Conservation (phyloP, 1,140 invertebrate genomes). For the Cataglyphis hispanica region DNA sequence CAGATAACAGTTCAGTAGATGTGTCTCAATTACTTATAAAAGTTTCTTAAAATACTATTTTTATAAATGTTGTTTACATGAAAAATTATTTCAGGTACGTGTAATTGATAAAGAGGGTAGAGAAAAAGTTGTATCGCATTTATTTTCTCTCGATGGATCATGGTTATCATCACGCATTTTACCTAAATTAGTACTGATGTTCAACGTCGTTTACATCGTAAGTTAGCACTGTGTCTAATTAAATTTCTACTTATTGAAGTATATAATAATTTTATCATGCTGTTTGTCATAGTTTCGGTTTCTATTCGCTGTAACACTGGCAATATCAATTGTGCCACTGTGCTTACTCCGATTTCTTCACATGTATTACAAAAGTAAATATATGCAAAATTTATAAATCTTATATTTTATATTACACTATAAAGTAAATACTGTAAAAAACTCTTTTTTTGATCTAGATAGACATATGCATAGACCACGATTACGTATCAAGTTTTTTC, state of each 20-base stretch:
- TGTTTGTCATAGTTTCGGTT: conserved; percentile 89
- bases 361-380: conserved; percentile 87
- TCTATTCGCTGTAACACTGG: conserved; percentile 89
- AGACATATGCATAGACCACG: conserved; percentile 87
- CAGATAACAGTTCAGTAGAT: conserved; percentile 88
- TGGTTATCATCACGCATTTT: conserved; percentile 89
- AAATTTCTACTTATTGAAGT: conserved; percentile 6
- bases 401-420: conserved; percentile 25
- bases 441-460: conserved; percentile 78
- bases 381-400: conserved; percentile 65
- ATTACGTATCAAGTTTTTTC: conserved; percentile 86
- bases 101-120: conserved; percentile 89
- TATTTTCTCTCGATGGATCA: conserved; percentile 93
- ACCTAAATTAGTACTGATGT: conserved; percentile 91
- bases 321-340: conserved; percentile 89
- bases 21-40: conserved; percentile 13
- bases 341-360: conserved; percentile 88
- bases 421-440: neutral
- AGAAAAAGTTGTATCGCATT: conserved; percentile 88
- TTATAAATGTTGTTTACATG: neutral
- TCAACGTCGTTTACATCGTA: conserved; percentile 91
- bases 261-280: conserved; percentile 20
- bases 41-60: conserved; percentile 2
- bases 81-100: conserved; percentile 85
- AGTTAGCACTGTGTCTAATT: conserved; percentile 80